phyloP scores from a whole-genome alignment of 1,140 invertebrate genomes.

The Armadillidium nasatum region DNA sequence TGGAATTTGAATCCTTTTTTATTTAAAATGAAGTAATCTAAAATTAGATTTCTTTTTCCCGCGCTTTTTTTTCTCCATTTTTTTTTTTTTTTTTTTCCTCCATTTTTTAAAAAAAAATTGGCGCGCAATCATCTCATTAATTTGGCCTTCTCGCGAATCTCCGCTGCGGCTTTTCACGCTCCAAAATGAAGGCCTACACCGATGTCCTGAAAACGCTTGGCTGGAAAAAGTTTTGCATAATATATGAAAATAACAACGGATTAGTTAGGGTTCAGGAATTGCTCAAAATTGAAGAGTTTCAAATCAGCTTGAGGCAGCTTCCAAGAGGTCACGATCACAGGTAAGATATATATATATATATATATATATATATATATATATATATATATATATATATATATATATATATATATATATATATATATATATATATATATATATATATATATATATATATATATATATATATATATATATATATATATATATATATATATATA shows the following conservation, averaged over 20 bases:
- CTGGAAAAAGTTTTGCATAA: constrained; percentile 55
- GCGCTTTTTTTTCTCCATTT: too few relatives aligned
- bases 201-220: constrained; percentile 53
- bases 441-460: not conserved
- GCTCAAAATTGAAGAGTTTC: constrained; percentile 49
- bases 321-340: constrained; percentile 47
- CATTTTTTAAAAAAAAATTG: too few relatives aligned
- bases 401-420: not conserved
- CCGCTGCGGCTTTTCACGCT: too few relatives aligned
- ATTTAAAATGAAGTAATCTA: too few relatives aligned
- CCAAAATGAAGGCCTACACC: constrained; percentile 52
- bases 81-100: too few relatives aligned
- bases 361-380: not conserved
- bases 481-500: not conserved
- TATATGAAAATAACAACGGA: constrained; percentile 57
- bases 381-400: not conserved
- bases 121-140: too few relatives aligned
- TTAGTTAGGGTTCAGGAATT: constrained; percentile 56
- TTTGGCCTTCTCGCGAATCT: too few relatives aligned
- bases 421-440: not conserved
- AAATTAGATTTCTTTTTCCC: too few relatives aligned
- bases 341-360: not conserved
- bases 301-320: constrained; percentile 57
- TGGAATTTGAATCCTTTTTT: too few relatives aligned
- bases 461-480: not conserved